Evolutionary conservation across 2,888 invertebrate genomes (phyloP).

Genomic region (Ectropis crepuscularia): DNA sequence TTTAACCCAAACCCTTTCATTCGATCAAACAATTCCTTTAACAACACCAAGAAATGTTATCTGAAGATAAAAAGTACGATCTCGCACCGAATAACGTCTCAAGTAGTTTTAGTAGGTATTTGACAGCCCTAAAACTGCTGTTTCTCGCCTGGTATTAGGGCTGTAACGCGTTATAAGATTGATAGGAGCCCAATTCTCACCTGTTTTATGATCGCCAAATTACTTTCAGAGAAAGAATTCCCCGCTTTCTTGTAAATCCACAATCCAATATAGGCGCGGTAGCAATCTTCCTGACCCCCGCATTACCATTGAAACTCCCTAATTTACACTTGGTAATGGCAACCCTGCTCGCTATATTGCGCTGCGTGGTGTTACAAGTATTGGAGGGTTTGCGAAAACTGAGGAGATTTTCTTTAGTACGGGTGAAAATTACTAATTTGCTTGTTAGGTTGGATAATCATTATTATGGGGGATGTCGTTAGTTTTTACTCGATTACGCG

Average conservation of each 20-base stretch:
- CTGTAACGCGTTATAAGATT: constrained; percentile 10
- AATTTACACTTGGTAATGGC: constrained; percentile 58
- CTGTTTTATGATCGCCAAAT: constrained; percentile 27
- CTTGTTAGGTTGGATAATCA: too few species aligned
- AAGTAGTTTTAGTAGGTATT: too few species aligned
- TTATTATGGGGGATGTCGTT: too few species aligned
- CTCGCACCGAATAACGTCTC: too few species aligned
- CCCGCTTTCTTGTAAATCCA: constrained; percentile 40
- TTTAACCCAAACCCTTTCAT: too few species aligned
- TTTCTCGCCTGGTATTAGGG: not conserved
- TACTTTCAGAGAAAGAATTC: constrained; percentile 29
- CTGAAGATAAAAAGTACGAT: too few species aligned
- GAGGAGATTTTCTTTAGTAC: not conserved
- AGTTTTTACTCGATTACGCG: too few species aligned
- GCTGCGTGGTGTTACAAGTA: constrained; percentile 37
- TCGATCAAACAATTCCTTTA: too few species aligned
- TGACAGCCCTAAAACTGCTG: not conserved
- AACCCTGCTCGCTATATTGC: constrained; percentile 43
- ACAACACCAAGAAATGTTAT: too few species aligned
- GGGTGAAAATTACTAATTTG: too few species aligned
- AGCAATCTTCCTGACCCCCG: constrained; percentile 50
- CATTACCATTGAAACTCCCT: constrained; percentile 56
- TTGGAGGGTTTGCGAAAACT: constrained; percentile 1
- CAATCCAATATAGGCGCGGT: constrained; percentile 50
- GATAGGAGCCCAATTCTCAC: constrained; percentile 9